Conservation (phyloP, 2,888 invertebrate species). For the Nomada flava region DNA sequence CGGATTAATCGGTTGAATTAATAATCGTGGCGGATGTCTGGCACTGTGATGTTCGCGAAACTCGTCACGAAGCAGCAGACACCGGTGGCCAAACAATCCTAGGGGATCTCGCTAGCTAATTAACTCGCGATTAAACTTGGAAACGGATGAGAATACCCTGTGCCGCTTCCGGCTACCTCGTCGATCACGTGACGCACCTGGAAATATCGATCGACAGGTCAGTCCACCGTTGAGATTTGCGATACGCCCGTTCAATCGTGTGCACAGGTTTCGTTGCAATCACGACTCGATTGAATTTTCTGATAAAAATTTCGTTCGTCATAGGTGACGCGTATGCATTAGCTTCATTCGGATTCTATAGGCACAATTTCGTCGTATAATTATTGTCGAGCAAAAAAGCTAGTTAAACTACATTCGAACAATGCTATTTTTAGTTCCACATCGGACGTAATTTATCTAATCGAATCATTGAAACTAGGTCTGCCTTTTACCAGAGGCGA, state of each 20-base stretch:
- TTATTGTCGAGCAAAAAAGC: no score
- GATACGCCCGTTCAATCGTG: slow-evolving; percentile 15
- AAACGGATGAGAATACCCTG: slow-evolving; percentile 19
- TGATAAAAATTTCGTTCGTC: neutral
- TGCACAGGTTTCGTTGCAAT: slow-evolving; percentile 21
- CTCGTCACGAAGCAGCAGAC: slow-evolving; percentile 35
- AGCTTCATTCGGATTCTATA: neutral
- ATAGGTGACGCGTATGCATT: neutral
- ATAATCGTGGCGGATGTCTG: slow-evolving; percentile 54
- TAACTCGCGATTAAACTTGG: slow-evolving; percentile 46
- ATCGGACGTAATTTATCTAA: no score
- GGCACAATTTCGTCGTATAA: no score
- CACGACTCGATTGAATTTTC: neutral
- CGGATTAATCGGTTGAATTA: slow-evolving; percentile 54
- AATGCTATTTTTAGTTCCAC: no score
- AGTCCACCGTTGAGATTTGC: slow-evolving; percentile 32
- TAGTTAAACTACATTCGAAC: no score
- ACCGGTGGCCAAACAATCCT: slow-evolving; percentile 7
- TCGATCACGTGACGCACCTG: slow-evolving; percentile 54
- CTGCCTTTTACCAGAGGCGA: neutral
- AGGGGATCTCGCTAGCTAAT: slow-evolving; percentile 34
- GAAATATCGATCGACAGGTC: slow-evolving; percentile 64
- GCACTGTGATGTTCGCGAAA: slow-evolving; percentile 44
- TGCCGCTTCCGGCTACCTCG: slow-evolving; percentile 53
- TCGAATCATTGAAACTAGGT: no score